Conservation (phyloP, 1,140 invertebrate species). For the Octopus sinensis region DNA sequence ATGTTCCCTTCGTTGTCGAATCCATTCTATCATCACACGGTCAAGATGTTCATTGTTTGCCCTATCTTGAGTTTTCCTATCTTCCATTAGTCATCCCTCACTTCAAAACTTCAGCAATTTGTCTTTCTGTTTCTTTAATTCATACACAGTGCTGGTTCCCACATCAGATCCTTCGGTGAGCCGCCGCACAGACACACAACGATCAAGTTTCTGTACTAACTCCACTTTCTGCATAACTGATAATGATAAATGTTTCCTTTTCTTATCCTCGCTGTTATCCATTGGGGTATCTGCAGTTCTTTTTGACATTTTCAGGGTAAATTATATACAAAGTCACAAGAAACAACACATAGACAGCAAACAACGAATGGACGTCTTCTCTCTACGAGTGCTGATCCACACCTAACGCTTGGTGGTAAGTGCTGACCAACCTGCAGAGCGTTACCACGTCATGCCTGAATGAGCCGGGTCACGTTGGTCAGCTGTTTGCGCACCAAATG, state of each 20-base stretch:
- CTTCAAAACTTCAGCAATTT: background rate
- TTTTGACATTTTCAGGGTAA: slow-evolving; percentile 5
- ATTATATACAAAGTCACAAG: background rate
- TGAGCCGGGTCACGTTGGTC: too few species aligned
- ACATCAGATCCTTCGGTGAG: background rate
- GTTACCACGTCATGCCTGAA: too few species aligned
- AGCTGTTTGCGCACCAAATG: too few species aligned
- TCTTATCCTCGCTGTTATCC: slow-evolving; percentile 4
- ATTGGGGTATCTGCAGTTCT: background rate
- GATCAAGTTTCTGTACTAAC: slow-evolving; percentile 4
- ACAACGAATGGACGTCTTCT: too few species aligned
- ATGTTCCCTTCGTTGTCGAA: background rate
- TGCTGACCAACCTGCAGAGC: too few species aligned
- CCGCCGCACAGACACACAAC: background rate
- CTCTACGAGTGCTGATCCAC: too few species aligned
- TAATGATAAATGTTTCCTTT: slow-evolving; percentile 1
- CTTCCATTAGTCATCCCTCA: background rate
- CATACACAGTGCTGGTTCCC: background rate
- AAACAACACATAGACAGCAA: too few species aligned
- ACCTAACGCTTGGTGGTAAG: too few species aligned
- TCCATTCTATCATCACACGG: background rate
- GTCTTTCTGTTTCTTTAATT: slow-evolving; percentile 4
- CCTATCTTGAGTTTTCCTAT: background rate
- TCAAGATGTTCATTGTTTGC: too few species aligned
- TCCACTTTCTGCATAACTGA: background rate